Base-by-base conservation (phyloP, 2,888 invertebrate species). In the Hanleya hanleyi region DNA sequence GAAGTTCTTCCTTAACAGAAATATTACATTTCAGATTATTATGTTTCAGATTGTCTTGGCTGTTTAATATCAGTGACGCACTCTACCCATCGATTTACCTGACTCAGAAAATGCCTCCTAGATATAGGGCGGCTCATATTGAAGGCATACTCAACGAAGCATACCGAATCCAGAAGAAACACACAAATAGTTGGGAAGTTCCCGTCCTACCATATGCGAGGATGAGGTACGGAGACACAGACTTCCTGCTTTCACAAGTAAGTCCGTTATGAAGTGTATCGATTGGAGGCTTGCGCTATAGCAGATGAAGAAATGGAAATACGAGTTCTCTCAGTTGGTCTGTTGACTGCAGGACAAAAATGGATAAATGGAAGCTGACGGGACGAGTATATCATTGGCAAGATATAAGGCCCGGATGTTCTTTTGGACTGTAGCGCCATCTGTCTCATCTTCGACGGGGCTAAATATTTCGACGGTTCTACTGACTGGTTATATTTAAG, bases 61-160 rank as follows among this genome's bases (percentile, higher is more conserved):
- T 96, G 33, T 96, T 94, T 92, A 87, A 92, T 0, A 91, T 91
- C 37, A 93, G 94, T 81, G 92, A 93, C 5, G 93, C 93, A 0
- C 90, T 95, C 0, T 93, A 93, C 82, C 96, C 96, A 0, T 95
- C 96, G 0, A 91, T 96, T 1, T 96, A 96, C 91, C 91, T 95
- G 74, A 77, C 76, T 33, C 71, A 78, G 22, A 57, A 49, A 4
- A 18, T 57, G 22, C 66, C 76, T 6, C 66, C 62, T 2, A 9
- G 70, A 1, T 70, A 71, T 9, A 74, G 78, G 22, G 50, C 67
- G 35, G 32, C 51, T 7, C 69, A 67, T 6, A 80, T 86, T 29
- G 69, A 71, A 7, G 79, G 81, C 1, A 77, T 74, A 6, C 76
- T 87, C 5, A 73, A 78, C 18, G 87, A 87, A 65, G 78, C 84